Percentiles rank a stretch among this genome's conserved stretches.
Evolutionary conservation across 2,888 invertebrate genomes (phyloP).

Genomic region (Netelia inedita): DNA sequence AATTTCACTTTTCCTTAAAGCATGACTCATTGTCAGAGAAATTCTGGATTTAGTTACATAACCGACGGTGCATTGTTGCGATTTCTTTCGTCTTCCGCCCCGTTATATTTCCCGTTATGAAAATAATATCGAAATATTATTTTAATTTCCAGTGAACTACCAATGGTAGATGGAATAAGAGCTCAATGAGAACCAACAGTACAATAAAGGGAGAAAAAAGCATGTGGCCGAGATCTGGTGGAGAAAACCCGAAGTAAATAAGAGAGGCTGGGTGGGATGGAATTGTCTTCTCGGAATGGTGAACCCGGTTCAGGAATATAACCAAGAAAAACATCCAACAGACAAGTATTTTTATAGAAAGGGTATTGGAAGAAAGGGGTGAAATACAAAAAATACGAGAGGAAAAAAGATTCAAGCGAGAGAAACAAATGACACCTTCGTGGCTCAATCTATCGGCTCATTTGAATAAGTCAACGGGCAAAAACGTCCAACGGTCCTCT

Average conservation of each 20-base stretch:
- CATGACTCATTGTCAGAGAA: no score
- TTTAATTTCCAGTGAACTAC: slow-evolving; percentile 56
- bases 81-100: no score
- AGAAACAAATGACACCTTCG: slow-evolving; percentile 80
- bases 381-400: slow-evolving; percentile 54
- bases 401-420: slow-evolving; percentile 68
- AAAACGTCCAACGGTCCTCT: slow-evolving; percentile 58
- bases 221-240: background rate
- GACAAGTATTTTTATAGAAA: slow-evolving; percentile 1
- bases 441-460: slow-evolving; percentile 80
- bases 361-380: slow-evolving; percentile 41
- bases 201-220: slow-evolving; percentile 10
- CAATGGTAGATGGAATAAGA: slow-evolving; percentile 6
- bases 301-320: slow-evolving; percentile 6
- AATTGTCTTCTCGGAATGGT: slow-evolving; percentile 15
- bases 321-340: background rate
- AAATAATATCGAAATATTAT: slow-evolving; percentile 56
- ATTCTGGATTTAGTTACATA: no score
- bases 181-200: background rate
- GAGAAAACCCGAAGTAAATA: background rate
- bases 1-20: no score
- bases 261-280: background rate
- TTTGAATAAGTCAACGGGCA: slow-evolving; percentile 80
- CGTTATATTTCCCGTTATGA: no score
- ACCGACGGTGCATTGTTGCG: no score